Percentiles rank a stretch among this genome's conserved stretches.
phyloP scores from a whole-genome alignment of 1,140 invertebrate species.

The Drosophila virilis region DNA sequence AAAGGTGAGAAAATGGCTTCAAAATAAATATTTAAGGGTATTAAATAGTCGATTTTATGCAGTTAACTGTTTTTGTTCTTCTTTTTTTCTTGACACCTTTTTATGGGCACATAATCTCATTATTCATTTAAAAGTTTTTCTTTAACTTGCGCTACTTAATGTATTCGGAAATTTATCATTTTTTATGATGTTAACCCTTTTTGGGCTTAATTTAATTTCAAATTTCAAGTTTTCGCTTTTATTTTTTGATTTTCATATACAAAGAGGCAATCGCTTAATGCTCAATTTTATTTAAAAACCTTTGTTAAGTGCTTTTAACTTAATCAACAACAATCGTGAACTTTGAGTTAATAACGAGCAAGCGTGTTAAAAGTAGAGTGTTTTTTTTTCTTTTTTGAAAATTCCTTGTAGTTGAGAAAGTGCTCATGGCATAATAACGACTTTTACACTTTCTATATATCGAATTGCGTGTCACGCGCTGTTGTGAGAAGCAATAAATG shows the following conservation, averaged over 20 bases:
- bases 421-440: too few species aligned
- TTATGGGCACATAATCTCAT: not conserved
- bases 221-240: not conserved
- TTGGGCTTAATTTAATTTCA: not conserved
- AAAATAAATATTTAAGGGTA: too few species aligned
- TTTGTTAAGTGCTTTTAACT: not conserved
- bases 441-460: not conserved
- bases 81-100: too few species aligned
- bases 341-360: conserved; percentile 1
- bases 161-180: not conserved
- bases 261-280: not conserved
- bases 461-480: not conserved
- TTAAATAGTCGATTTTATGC: too few species aligned
- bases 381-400: not conserved
- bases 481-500: conserved; percentile 9
- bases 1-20: too few species aligned
- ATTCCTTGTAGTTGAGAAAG: too few species aligned
- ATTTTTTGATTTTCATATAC: not conserved
- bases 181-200: not conserved
- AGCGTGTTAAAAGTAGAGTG: conserved; percentile 1
- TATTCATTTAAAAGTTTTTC: conserved; percentile 5
- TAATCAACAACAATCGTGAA: not conserved
- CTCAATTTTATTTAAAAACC: not conserved
- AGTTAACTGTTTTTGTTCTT: too few species aligned
- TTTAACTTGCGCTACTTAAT: not conserved